These are phyloP conservation scores for Drosophila maculinotata DNA, from an alignment of 2,888 invertebrate species.

Conservation along the genomic window DNA sequence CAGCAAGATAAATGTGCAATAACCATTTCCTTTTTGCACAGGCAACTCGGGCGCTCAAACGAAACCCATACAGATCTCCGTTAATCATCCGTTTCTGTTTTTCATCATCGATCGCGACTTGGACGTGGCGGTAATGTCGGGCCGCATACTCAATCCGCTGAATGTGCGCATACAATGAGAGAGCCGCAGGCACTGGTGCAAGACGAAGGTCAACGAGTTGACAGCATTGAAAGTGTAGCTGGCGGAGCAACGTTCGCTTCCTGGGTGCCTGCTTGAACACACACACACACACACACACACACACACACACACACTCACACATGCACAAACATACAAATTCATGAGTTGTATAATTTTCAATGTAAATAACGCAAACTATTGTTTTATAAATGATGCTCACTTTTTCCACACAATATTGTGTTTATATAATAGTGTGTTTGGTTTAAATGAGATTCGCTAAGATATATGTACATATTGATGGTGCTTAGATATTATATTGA, in stretches of 20 bases:
- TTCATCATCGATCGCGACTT: conserved; percentile 93
- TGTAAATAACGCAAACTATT: conserved; percentile 56
- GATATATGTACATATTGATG: not conserved
- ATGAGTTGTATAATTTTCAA: conserved; percentile 26
- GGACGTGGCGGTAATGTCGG: conserved; percentile 92
- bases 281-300: too few relatives aligned
- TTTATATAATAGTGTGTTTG: not conserved
- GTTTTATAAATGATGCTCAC: conserved; percentile 52
- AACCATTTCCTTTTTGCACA: conserved; percentile 69
- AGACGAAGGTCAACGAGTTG: conserved; percentile 62
- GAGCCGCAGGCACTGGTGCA: conserved; percentile 56
- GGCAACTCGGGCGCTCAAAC: conserved; percentile 83
- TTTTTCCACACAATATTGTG: conserved; percentile 29
- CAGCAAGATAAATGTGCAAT: conserved; percentile 53
- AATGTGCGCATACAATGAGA: conserved; percentile 91
- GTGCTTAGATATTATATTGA: too few relatives aligned
- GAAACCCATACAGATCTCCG: conserved; percentile 89
- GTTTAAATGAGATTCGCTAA: not conserved
- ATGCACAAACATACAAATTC: conserved; percentile 5
- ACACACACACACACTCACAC: too few relatives aligned
- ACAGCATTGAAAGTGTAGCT: conserved; percentile 67
- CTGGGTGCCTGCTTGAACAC: conserved; percentile 46
- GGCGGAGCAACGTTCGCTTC: conserved; percentile 38
- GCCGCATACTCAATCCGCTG: conserved; percentile 93
- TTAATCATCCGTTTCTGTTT: conserved; percentile 93